Evolutionary conservation across 1,140 invertebrate species (phyloP).

Genomic region (Saccostrea cuccullata): DNA sequence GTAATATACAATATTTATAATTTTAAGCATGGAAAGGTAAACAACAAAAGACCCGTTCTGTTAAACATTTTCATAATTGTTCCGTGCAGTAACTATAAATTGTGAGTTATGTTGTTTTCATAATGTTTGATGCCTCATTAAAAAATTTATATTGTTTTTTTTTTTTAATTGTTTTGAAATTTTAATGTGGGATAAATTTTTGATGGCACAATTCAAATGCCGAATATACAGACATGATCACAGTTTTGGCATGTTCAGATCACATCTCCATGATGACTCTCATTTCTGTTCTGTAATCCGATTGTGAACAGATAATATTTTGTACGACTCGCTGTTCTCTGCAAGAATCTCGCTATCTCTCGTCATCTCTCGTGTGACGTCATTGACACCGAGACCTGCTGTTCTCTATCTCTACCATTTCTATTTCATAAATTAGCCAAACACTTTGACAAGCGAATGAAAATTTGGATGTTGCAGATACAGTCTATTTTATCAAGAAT

Average conservation of each 20-base stretch:
- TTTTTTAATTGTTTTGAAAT: no score
- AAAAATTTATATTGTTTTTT: not conserved
- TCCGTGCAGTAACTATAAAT: no score
- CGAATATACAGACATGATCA: not conserved
- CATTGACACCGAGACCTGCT: slow-evolving; percentile 10
- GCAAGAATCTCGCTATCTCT: slow-evolving; percentile 29
- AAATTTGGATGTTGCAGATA: not conserved
- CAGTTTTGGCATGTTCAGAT: not conserved
- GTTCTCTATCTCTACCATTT: not conserved
- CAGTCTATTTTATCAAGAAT: not conserved
- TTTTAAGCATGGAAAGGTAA: no score
- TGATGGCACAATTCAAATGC: not conserved
- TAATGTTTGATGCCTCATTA: not conserved
- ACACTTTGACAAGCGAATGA: not conserved
- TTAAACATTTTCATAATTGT: no score
- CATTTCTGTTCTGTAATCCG: not conserved
- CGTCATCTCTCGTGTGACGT: slow-evolving; percentile 20
- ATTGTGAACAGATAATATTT: not conserved
- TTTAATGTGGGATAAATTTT: not conserved
- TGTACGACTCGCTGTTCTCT: not conserved
- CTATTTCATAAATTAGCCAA: slow-evolving; percentile 23
- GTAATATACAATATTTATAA: no score
- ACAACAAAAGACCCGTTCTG: no score
- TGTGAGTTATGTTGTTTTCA: no score
- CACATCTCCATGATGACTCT: not conserved